A percentile compares a stretch with the other conserved stretches of the same genome.
Conservation (phyloP, 2,797 vertebrate species). For the Urocyon cinereoargenteus region DNA sequence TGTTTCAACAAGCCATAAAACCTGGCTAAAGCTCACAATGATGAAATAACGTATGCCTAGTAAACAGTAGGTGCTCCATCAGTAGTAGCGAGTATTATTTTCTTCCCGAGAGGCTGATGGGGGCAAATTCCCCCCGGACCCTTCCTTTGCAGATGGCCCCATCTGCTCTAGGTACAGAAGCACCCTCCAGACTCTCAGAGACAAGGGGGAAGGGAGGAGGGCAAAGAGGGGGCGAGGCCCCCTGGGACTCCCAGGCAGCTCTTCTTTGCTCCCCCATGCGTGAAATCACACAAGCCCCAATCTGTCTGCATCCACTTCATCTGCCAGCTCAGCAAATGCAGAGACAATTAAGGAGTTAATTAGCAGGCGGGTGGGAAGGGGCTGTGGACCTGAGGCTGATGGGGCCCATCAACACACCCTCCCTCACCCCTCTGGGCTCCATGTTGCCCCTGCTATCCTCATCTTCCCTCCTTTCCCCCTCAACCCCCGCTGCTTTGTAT, state of each 20-base stretch:
- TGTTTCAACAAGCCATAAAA: slow-evolving; percentile 34
- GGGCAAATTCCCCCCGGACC: slow-evolving; percentile 47
- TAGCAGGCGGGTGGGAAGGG: slow-evolving; percentile 77
- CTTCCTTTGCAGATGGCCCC: slow-evolving; percentile 63
- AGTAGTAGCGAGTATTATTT: neutral
- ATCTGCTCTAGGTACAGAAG: slow-evolving; percentile 73
- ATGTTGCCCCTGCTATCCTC: neutral
- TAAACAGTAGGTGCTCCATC: slow-evolving; percentile 52
- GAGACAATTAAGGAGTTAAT: slow-evolving; percentile 87
- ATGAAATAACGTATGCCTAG: neutral
- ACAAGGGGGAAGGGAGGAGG: slow-evolving; percentile 64
- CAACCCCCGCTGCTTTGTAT: neutral
- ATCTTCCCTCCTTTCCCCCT: neutral
- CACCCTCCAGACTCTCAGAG: slow-evolving; percentile 54
- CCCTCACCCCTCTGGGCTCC: neutral
- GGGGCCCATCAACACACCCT: neutral
- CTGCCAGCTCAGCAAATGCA: slow-evolving; percentile 86
- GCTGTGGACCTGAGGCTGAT: slow-evolving; percentile 69
- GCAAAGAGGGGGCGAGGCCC: neutral
- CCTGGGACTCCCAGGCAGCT: slow-evolving; percentile 69
- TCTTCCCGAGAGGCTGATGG: slow-evolving; percentile 44
- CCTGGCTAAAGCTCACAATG: neutral
- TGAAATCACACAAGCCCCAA: slow-evolving; percentile 78
- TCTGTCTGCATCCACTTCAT: slow-evolving; percentile 79
- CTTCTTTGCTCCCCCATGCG: slow-evolving; percentile 67